Conservation (phyloP, 2,888 invertebrate species). For the Plagiodera versicolora region DNA sequence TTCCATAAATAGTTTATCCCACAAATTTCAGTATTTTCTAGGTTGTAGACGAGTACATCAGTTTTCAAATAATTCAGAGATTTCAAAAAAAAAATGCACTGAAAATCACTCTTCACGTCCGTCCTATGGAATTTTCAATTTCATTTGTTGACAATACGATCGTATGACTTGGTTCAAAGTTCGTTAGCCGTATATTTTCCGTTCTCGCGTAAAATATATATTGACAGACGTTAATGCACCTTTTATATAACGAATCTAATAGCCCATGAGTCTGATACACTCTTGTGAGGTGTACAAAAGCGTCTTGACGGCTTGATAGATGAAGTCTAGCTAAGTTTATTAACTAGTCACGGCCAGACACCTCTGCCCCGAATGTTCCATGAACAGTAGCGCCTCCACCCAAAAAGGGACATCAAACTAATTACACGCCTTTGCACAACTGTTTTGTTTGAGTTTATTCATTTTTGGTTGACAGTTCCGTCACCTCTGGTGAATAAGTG, state of each 20-base stretch:
- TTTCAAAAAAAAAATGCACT: no score
- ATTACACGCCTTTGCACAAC: no score
- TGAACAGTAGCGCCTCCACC: constrained; percentile 9
- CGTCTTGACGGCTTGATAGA: constrained; percentile 37
- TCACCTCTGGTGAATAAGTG: no score
- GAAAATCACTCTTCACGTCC: no score
- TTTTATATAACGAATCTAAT: constrained; percentile 37
- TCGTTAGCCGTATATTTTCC: not conserved
- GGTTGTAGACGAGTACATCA: no score
- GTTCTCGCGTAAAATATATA: constrained; percentile 4
- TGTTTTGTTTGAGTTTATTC: no score
- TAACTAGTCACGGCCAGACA: constrained; percentile 37
- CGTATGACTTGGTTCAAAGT: not conserved
- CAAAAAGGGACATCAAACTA: no score
- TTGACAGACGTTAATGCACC: constrained; percentile 35
- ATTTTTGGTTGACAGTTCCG: no score
- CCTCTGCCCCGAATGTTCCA: constrained; percentile 34
- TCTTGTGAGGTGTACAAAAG: constrained; percentile 32
- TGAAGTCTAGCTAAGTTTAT: constrained; percentile 39
- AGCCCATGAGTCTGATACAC: constrained; percentile 23
- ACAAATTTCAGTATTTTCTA: no score
- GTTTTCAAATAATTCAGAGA: no score
- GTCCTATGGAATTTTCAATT: not conserved
- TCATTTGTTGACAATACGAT: not conserved
- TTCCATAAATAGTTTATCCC: no score